Base-by-base conservation (phyloP, 2,797 vertebrate genomes). In the Acanthurus lineatus region DNA sequence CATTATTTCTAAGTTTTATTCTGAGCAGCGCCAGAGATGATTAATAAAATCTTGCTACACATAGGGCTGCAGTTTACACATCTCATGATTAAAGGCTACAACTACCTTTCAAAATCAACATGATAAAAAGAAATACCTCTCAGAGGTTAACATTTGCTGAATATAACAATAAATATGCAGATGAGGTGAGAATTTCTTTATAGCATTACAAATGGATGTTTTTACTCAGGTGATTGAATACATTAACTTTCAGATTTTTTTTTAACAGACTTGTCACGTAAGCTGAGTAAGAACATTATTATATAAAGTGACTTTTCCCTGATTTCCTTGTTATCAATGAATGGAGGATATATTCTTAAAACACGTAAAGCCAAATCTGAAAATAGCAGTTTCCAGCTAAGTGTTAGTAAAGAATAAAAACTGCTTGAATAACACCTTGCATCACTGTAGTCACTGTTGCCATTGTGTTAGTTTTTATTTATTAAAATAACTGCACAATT, bases 41-140 rank as follows among this genome's bases (percentile, higher is more conserved):
- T 71, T 73, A 65, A 81, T 59, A 79, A 67, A 83, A 84, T 56
- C 52, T 52, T 28, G 63, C 38, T 45, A 9, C 40, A 62, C 69
- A 65, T 32, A 9, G 17, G 42, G 74, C 20, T 63, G 54, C 47
- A 63, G 72, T 76, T 56, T 68, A 64, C 44, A 67, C 58, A 17
- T 14, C 19, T 69, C 4, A 6, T 44, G 64, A 42, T 57, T 77
- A 20, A 11, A 69, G 77, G 57, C 45, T 48, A 47, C 49, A 62
- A 60, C 49, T 14, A 62, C 69, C 59, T 60, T 69, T 61, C 11
- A 17, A 61, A 80, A 70, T 70, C 42, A 16, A 67, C 40, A 40
- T 19, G 22, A 52, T 32, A 22, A 25, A 35, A 45, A 82, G 73
- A 28, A 56, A 32, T 47, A 3, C 9, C 7, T 32, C 28, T 3